Evolutionary conservation across 2,797 vertebrate genomes (phyloP).

Genomic region (Balearica regulorum): DNA sequence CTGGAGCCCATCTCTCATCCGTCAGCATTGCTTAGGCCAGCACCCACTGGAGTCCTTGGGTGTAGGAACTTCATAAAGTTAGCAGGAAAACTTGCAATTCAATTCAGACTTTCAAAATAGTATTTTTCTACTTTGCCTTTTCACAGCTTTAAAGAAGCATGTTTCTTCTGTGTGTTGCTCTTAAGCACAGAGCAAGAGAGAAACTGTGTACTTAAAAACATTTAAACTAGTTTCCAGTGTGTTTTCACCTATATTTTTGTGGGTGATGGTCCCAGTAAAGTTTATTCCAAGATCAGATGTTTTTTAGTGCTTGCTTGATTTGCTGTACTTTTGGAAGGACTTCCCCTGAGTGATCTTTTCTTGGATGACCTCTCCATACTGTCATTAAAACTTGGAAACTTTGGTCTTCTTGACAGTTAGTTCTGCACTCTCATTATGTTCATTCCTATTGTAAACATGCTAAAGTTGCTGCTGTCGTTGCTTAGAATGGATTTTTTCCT

Average conservation of each 20-base stretch:
- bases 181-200: background rate
- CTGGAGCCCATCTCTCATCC: background rate
- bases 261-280: background rate
- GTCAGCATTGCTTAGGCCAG: background rate
- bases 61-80: fast-evolving
- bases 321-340: conserved; percentile 31
- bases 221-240: background rate
- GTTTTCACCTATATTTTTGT: background rate
- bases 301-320: conserved; percentile 35
- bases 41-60: background rate
- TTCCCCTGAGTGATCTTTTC: conserved; percentile 53
- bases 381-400: conserved; percentile 59
- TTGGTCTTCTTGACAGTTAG: conserved; percentile 42
- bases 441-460: conserved; percentile 42
- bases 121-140: background rate
- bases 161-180: background rate
- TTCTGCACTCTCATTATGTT: conserved; percentile 40
- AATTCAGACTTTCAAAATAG: background rate
- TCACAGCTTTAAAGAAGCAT: background rate
- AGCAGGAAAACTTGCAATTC: background rate
- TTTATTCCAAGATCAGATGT: background rate
- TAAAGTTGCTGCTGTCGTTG: conserved; percentile 29
- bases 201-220: background rate
- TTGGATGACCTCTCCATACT: conserved; percentile 66
- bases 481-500: conserved; percentile 47